phyloP scores from a whole-genome alignment of 2,888 invertebrate species.

The Conchocele bisecta region DNA sequence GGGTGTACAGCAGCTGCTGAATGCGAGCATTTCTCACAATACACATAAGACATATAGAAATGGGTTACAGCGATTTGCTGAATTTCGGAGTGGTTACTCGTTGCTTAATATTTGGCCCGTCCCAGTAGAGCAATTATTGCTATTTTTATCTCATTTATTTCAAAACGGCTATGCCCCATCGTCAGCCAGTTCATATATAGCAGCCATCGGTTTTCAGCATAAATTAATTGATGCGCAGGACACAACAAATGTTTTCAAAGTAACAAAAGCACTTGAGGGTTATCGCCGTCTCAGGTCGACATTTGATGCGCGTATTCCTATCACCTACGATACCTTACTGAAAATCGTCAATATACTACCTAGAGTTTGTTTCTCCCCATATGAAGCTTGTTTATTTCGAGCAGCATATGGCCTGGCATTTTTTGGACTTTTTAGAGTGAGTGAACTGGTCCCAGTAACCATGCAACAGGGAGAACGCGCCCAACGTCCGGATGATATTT shows the following conservation, averaged over 20 bases:
- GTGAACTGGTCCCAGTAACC: conserved; percentile 9
- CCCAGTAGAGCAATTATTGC: too few relatives aligned
- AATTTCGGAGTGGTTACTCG: not conserved
- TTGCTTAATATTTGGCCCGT: conserved; percentile 1
- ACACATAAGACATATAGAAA: not conserved
- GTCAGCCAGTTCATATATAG: not conserved
- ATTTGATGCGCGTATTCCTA: not conserved
- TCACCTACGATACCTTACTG: not conserved
- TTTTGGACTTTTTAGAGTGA: conserved; percentile 10
- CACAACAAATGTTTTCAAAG: not conserved
- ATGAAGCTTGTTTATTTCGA: not conserved
- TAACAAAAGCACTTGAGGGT: not conserved
- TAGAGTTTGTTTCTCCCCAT: not conserved
- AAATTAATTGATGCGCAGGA: not conserved
- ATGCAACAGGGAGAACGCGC: too few relatives aligned
- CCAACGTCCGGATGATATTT: too few relatives aligned
- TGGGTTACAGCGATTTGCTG: not conserved
- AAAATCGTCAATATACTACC: not conserved
- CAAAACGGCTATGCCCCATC: not conserved
- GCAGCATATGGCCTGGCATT: conserved; percentile 1
- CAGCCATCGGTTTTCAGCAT: conserved; percentile 3
- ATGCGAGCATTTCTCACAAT: not conserved
- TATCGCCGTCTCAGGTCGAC: not conserved
- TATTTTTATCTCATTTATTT: not conserved
- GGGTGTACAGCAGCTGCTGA: not conserved